phyloP scores from a whole-genome alignment of 2,113 vertebrate species.

The Balaenoptera acutorostrata region DNA sequence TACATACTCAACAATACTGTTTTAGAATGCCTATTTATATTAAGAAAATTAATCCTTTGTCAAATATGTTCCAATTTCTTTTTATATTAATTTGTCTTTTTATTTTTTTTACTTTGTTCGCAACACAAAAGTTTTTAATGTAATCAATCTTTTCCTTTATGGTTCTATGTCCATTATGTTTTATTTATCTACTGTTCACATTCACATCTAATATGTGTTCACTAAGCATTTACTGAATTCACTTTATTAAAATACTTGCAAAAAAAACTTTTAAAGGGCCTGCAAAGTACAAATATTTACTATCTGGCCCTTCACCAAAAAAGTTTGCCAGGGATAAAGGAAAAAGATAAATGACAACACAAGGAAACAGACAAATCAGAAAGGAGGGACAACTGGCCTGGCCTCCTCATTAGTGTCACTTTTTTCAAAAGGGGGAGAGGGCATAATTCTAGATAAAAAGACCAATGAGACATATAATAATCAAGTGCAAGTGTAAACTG shows the following conservation, averaged over 20 bases:
- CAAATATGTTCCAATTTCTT: background rate
- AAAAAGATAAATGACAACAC: background rate
- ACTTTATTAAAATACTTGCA: background rate
- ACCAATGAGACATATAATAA: background rate
- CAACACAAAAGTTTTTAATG: background rate
- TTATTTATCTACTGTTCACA: background rate
- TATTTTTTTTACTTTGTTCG: conserved; percentile 10
- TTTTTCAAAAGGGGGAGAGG: background rate
- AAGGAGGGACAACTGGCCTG: background rate
- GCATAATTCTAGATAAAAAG: background rate
- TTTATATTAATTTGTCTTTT: background rate
- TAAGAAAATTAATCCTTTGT: background rate
- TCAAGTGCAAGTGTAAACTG: background rate
- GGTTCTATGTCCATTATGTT: background rate
- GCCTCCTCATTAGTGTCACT: background rate
- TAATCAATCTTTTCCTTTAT: background rate
- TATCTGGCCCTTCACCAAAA: background rate
- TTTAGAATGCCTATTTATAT: background rate
- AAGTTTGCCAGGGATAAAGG: background rate
- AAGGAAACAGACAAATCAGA: background rate
- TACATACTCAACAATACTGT: background rate
- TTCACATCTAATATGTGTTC: background rate
- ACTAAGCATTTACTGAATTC: conserved; percentile 5
- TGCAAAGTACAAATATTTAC: background rate
- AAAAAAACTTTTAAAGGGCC: background rate